phyloP scores from a whole-genome alignment of 2,888 invertebrate species.

The Melinaea marsaeus region DNA sequence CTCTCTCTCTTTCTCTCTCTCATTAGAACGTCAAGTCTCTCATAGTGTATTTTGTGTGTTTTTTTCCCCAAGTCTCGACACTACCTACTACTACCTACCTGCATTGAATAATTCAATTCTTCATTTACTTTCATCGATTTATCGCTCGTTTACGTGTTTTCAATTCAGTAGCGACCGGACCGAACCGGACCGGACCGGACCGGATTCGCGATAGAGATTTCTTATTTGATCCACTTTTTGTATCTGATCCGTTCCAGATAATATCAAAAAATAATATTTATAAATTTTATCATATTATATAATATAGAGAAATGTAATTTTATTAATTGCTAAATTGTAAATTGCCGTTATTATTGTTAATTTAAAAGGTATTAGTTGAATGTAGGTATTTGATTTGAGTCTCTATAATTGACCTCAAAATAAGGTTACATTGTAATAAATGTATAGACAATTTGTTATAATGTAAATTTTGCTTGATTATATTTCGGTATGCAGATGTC shows the following conservation, averaged over 20 bases:
- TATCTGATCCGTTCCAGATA: constrained; percentile 11
- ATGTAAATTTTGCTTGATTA: constrained; percentile 32
- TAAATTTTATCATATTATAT: too few relatives aligned
- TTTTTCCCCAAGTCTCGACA: constrained; percentile 30
- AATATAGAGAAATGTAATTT: too few relatives aligned
- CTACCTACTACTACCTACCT: too few relatives aligned
- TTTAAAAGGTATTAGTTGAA: too few relatives aligned
- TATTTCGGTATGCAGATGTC: constrained; percentile 40
- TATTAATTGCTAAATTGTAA: too few relatives aligned
- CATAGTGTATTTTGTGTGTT: not conserved
- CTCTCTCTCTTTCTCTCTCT: too few relatives aligned
- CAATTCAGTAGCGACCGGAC: constrained; percentile 31
- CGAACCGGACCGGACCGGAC: constrained; percentile 25
- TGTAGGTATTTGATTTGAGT: too few relatives aligned
- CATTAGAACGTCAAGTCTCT: too few relatives aligned
- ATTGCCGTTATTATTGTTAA: too few relatives aligned
- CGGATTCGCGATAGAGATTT: constrained; percentile 31
- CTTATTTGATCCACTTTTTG: constrained; percentile 16
- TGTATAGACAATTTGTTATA: constrained; percentile 10
- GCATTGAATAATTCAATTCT: constrained; percentile 49
- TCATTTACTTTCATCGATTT: constrained; percentile 48
- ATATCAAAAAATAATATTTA: too few relatives aligned
- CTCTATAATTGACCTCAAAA: too few relatives aligned
- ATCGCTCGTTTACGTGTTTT: constrained; percentile 44
- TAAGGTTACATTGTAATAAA: constrained; percentile 2